phyloP scores from a whole-genome alignment of 2,113 vertebrate species.

The Rhinolophus sinicus region DNA sequence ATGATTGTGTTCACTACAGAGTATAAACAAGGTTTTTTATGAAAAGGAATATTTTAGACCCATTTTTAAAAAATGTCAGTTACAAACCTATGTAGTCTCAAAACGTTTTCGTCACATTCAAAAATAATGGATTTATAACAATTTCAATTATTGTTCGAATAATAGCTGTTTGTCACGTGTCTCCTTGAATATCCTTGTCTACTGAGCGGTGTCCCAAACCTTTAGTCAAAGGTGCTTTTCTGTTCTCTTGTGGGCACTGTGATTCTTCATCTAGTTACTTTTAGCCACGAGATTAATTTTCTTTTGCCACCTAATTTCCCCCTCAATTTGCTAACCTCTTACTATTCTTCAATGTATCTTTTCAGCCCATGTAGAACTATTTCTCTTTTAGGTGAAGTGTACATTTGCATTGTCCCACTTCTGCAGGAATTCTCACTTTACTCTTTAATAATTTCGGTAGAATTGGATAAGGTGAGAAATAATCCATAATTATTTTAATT shows the following conservation, averaged over 20 bases:
- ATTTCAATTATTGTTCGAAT: slow-evolving; percentile 10
- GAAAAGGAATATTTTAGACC: background rate
- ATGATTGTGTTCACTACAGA: background rate
- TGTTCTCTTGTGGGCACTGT: background rate
- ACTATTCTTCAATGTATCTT: background rate
- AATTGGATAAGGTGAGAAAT: background rate
- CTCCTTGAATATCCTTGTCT: background rate
- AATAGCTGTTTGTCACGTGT: background rate
- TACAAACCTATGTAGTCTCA: background rate
- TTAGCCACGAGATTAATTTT: slow-evolving; percentile 38
- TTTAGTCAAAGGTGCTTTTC: background rate
- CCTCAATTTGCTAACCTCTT: background rate
- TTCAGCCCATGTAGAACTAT: background rate
- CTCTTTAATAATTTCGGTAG: slow-evolving; percentile 4
- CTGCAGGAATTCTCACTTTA: background rate
- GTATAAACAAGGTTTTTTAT: background rate
- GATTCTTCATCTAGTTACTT: background rate
- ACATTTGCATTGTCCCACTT: background rate
- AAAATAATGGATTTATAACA: background rate
- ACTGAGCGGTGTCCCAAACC: background rate
- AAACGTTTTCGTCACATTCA: background rate
- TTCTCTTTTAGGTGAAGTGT: background rate
- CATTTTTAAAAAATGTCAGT: background rate
- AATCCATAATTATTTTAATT: background rate
- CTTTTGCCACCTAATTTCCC: background rate